Percentiles rank a stretch among this genome's conserved stretches.
These are phyloP conservation scores for Tolypeutes matacus DNA, from an alignment of 2,797 vertebrate species.

Conservation along the genomic window DNA sequence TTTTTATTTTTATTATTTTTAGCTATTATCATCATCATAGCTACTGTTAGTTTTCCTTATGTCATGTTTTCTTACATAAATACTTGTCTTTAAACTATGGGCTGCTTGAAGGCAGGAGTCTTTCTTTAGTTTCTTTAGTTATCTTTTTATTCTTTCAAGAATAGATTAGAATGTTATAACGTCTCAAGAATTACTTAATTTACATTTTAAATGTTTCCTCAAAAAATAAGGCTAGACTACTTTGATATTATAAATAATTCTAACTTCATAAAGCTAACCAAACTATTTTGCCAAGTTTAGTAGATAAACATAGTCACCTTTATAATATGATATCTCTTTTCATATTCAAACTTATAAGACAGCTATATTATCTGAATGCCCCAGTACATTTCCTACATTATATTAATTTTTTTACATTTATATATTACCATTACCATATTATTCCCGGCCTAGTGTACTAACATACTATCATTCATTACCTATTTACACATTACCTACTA, in stretches of 20 bases:
- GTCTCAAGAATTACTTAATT: conserved; percentile 28
- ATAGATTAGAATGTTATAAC: background rate
- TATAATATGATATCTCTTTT: conserved; percentile 1
- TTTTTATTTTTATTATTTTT: background rate
- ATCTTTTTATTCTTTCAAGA: background rate
- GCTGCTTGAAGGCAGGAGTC: background rate
- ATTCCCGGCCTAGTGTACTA: background rate
- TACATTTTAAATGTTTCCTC: background rate
- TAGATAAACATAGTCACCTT: background rate
- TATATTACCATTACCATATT: background rate
- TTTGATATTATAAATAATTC: conserved; percentile 27
- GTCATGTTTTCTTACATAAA: background rate
- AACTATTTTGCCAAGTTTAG: background rate
- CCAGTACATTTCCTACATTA: background rate
- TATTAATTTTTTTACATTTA: background rate
- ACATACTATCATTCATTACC: background rate
- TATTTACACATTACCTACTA: background rate
- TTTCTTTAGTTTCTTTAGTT: background rate
- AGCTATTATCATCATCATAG: background rate
- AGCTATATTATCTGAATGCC: background rate
- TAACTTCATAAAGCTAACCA: background rate
- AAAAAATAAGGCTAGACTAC: background rate
- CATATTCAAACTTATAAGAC: background rate
- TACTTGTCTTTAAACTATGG: background rate
- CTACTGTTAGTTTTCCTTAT: background rate